Evolutionary conservation across 2,888 invertebrate species (phyloP), one percentile per base, ranked within the genome.

Genomic region (Harpagoxenus sublaevis): DNA sequence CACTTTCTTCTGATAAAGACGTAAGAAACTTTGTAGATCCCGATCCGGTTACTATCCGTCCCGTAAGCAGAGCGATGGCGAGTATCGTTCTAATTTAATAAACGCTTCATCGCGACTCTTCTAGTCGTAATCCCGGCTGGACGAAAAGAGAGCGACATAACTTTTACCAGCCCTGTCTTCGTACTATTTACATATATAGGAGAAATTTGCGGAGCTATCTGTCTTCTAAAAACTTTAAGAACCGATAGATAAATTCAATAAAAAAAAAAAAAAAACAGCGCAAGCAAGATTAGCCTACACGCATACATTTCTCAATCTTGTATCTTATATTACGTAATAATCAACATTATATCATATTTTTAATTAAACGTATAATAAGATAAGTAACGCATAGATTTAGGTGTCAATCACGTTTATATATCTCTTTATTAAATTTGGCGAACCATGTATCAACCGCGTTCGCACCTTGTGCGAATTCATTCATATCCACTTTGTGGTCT

Each of bases 1-100:
- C 68, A 70, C 82, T 79, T 73, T 84, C 84, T 77, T 85, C 66
- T 68, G 82, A 82, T 82, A 71, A 75, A 82, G 82, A 60, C 79
- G 60, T 48, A 71, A 81, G 71, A 60, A 81, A 81, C 71, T 70
- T 48, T 39, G 78, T 39, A 51, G 48, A 48, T 81, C 71, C 28
- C 79, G 79, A 81, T 62, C 60, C 79, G 79, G 70, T 81, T 79
- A 68, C 57, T 68, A 28, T 9, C 28, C 45, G 57, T 77, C 45
- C 75, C 35, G 28, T 60, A 12, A 12, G 51, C 63, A 57, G 57
- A 45, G 31, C 78, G 45, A n/a, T 18, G 31, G 23, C 53, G 28
- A 66, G 66, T n/a, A 18, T 23, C 63, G 63, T 45, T 84, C 81
- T 68, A 81, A 71, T 65, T 83, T 31, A 66, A 83, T 77, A 77